Evolutionary conservation across 2,888 invertebrate species (phyloP).

Genomic region (Theristus sp.): DNA sequence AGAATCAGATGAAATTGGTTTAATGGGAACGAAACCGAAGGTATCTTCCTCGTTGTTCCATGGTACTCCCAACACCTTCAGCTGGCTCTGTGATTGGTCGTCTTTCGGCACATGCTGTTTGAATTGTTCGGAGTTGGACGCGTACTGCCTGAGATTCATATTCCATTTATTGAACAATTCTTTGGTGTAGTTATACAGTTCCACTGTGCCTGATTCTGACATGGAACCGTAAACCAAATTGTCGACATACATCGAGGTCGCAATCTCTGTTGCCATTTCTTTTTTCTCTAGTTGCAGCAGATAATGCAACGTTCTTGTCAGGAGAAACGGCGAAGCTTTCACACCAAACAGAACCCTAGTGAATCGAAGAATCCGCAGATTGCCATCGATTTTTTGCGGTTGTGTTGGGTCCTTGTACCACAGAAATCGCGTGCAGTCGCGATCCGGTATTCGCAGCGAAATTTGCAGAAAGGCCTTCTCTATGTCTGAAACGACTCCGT

Average conservation of each 20-base stretch:
- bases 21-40: background rate
- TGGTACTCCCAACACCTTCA: slow-evolving; percentile 28
- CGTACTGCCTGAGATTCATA: slow-evolving; percentile 12
- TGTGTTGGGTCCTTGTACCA: slow-evolving; percentile 8
- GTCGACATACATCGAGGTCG: slow-evolving; percentile 12
- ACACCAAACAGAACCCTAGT: slow-evolving; percentile 11
- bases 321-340: slow-evolving; percentile 10
- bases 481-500: slow-evolving; percentile 7
- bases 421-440: slow-evolving; percentile 10
- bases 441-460: slow-evolving; percentile 3
- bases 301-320: slow-evolving; percentile 8
- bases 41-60: background rate
- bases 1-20: too few species aligned
- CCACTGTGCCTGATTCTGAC: background rate
- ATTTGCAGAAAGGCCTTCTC: slow-evolving; percentile 13
- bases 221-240: slow-evolving; percentile 10
- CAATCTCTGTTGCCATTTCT: slow-evolving; percentile 3
- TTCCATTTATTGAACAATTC: slow-evolving; percentile 4
- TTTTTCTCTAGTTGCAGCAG: slow-evolving; percentile 6
- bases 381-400: slow-evolving; percentile 4
- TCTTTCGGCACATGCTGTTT: slow-evolving; percentile 26
- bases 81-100: slow-evolving; percentile 25
- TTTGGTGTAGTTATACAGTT: slow-evolving; percentile 3
- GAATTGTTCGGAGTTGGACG: slow-evolving; percentile 17
- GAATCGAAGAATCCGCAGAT: slow-evolving; percentile 8